These are phyloP conservation scores for Lepidurus arcticus DNA, from an alignment of 1,140 invertebrate genomes.

Conservation along the genomic window DNA sequence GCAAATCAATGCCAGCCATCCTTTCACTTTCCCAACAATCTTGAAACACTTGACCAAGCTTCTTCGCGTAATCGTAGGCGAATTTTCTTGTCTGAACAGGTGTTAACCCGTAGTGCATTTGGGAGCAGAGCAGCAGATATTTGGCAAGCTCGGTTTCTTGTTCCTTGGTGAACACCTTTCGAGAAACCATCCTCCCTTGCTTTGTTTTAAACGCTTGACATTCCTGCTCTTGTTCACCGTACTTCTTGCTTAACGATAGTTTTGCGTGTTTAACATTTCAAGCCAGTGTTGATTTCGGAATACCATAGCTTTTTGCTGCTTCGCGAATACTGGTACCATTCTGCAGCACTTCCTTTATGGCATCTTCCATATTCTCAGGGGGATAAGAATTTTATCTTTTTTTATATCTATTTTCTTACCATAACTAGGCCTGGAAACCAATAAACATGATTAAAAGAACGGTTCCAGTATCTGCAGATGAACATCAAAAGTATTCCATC, in stretches of 20 bases:
- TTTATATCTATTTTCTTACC: no score
- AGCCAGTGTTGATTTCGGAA: no score
- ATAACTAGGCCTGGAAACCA: no score
- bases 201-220: not conserved
- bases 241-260: not conserved
- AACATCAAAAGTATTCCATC: no score
- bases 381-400: no score
- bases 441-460: no score
- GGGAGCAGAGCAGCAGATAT: not conserved
- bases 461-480: no score
- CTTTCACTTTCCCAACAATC: conserved; percentile 41
- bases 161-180: not conserved
- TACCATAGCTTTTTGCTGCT: no score
- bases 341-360: no score
- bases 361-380: no score
- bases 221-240: not conserved
- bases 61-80: not conserved
- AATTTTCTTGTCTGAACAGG: not conserved
- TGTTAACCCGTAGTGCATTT: conserved; percentile 5
- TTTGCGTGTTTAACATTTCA: no score
- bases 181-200: not conserved
- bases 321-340: no score
- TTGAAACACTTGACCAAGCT: not conserved
- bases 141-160: conserved; percentile 22
- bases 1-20: conserved; percentile 45